phyloP scores from a whole-genome alignment of 2,797 vertebrate species.

The Sebastes matsubarae region DNA sequence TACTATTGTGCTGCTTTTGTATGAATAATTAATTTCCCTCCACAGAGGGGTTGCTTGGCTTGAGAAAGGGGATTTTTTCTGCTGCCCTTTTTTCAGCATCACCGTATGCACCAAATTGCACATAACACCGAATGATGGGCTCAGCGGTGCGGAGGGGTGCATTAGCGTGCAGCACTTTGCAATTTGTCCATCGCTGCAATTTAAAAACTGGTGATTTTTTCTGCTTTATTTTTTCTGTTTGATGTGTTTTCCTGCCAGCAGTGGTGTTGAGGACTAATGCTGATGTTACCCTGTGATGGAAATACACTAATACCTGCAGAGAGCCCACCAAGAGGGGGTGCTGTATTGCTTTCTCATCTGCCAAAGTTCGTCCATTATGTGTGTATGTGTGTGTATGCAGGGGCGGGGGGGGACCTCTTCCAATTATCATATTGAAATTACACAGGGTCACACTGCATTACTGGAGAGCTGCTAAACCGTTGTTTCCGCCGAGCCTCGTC shows the following conservation, averaged over 20 bases:
- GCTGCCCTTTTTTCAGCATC: neutral
- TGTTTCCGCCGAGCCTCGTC: conserved; percentile 52
- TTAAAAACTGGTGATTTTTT: conserved; percentile 7
- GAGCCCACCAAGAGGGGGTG: conserved; percentile 75
- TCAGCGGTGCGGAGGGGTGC: neutral
- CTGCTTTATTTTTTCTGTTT: conserved; percentile 2
- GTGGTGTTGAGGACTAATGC: conserved; percentile 3
- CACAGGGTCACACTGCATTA: conserved; percentile 69
- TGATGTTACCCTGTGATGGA: conserved; percentile 21
- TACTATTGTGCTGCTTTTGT: conserved; percentile 47
- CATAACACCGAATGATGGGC: conserved; percentile 20
- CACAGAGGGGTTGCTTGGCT: conserved; percentile 31
- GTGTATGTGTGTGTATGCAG: neutral
- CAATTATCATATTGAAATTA: conserved; percentile 75
- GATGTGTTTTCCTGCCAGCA: conserved; percentile 25
- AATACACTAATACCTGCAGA: conserved; percentile 37
- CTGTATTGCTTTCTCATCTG: conserved; percentile 68
- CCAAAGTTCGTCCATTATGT: conserved; percentile 15
- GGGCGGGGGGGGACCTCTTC: conserved; percentile 31
- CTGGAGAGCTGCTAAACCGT: conserved; percentile 43
- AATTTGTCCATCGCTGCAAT: conserved; percentile 34
- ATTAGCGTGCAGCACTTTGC: conserved; percentile 23
- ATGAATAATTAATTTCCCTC: conserved; percentile 69
- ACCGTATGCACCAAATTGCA: neutral
- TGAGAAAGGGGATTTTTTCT: conserved; percentile 6